Base-by-base conservation (phyloP, 2,113 vertebrate genomes). In the Gyps fulvus region DNA sequence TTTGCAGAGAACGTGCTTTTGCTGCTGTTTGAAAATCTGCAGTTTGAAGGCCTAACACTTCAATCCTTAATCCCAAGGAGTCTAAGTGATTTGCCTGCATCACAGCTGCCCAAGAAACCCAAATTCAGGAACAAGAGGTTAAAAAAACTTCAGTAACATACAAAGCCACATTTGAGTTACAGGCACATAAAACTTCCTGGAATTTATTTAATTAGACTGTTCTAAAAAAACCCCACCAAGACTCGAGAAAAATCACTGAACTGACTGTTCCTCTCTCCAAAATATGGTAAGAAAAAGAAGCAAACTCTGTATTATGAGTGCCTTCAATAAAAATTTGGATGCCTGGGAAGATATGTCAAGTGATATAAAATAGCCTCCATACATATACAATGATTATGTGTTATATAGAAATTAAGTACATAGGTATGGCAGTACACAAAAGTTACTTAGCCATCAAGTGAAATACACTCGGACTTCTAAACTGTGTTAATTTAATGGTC, bases 391-490 rank as follows among this genome's bases (percentile, higher is more conserved):
- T 45, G 31, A 85, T 67, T 52, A 72, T 15, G 27, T 69, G 23
- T 16, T 71, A 83, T 10, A 57, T 11, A 91, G 70, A 87, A 85
- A 91, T 34, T 31, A 90, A 52, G 11, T 47, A 65, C 61, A 22
- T 17, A 89, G n/a, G 50, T 84, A 91, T 54, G 25, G 59, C 81
- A 94, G 27, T 49, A 83, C 16, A 83, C 13, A 79, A 65, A 94
- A 96, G 34, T 72, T 85, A 91, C 82, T 73, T 90, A 87, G 45
- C 74, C 42, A 70, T 62, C 66, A 87, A 78, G 38, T 83, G 45
- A 90, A 89, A 95, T 62, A 55, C 40, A 79, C n/a, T 91, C 16
- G 77, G 69, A 87, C 40, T 95, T 95, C 76, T 83, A 83, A 90
- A 59, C 21, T 38, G 62, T 59, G 16, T 74, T 92, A 89, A 94